Conservation (phyloP, 2,797 vertebrate species). For the Halcyon leucocephala region DNA sequence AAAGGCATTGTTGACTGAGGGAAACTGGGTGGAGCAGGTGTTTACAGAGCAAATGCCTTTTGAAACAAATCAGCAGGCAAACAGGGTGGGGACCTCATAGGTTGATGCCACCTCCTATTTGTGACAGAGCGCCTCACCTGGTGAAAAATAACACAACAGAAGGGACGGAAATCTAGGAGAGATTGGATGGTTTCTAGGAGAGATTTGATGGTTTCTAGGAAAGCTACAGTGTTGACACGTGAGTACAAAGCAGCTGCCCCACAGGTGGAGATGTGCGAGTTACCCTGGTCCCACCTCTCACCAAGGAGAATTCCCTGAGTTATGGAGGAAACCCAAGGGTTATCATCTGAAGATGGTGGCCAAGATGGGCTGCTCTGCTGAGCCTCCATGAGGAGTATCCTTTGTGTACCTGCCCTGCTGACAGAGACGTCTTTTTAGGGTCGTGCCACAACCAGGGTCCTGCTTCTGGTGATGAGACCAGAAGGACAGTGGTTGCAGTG, state of each 20-base stretch:
- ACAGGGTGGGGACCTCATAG: neutral
- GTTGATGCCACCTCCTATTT: neutral
- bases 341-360: neutral
- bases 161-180: neutral
- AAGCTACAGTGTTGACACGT: neutral
- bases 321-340: neutral
- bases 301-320: neutral
- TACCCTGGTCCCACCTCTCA: neutral
- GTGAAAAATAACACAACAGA: rapidly evolving
- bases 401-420: neutral
- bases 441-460: neutral
- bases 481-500: neutral
- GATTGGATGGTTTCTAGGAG: conserved; percentile 18
- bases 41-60: conserved; percentile 11
- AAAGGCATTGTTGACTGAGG: neutral
- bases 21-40: neutral
- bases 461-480: rapidly evolving
- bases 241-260: neutral
- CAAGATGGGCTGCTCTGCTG: neutral
- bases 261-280: neutral
- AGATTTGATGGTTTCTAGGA: conserved; percentile 22
- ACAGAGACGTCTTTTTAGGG: neutral
- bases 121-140: neutral
- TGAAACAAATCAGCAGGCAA: conserved; percentile 2
- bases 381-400: neutral